Conservation (phyloP, 2,797 vertebrate genomes). For the Syncerus caffer region DNA sequence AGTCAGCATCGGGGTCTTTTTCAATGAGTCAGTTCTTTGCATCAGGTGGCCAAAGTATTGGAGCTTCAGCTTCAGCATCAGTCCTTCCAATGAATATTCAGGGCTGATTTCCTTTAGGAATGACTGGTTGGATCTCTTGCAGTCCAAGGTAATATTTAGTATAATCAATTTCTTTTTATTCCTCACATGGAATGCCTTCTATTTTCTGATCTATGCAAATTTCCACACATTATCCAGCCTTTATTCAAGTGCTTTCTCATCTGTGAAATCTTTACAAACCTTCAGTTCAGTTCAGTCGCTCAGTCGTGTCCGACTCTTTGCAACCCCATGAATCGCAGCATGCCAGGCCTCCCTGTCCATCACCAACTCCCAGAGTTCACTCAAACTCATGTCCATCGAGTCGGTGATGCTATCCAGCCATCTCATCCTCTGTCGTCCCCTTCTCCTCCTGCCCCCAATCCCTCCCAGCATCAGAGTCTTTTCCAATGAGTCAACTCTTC, state of each 20-base stretch:
- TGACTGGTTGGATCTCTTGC: not conserved
- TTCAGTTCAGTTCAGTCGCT: not conserved
- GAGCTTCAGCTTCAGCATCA: not conserved
- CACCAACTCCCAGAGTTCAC: too few relatives aligned
- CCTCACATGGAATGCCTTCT: not conserved
- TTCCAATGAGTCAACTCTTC: too few relatives aligned
- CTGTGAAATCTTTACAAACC: not conserved
- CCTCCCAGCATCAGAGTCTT: too few relatives aligned
- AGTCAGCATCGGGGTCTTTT: not conserved
- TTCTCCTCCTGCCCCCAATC: too few relatives aligned
- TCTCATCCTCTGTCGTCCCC: too few relatives aligned
- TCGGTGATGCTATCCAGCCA: too few relatives aligned
- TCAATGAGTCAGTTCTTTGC: not conserved
- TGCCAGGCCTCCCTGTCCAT: too few relatives aligned
- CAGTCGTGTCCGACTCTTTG: too few relatives aligned
- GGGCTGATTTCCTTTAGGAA: not conserved
- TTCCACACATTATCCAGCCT: not conserved
- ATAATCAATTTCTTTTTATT: not conserved
- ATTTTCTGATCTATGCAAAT: not conserved
- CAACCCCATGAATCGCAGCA: too few relatives aligned
- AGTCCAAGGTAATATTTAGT: not conserved
- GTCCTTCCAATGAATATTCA: not conserved
- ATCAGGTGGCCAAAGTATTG: not conserved
- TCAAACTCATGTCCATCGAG: too few relatives aligned
- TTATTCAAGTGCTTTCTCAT: not conserved